phyloP scores from a whole-genome alignment of 53 echinoderm and acorn worm species.

The Zoroaster sp. region DNA sequence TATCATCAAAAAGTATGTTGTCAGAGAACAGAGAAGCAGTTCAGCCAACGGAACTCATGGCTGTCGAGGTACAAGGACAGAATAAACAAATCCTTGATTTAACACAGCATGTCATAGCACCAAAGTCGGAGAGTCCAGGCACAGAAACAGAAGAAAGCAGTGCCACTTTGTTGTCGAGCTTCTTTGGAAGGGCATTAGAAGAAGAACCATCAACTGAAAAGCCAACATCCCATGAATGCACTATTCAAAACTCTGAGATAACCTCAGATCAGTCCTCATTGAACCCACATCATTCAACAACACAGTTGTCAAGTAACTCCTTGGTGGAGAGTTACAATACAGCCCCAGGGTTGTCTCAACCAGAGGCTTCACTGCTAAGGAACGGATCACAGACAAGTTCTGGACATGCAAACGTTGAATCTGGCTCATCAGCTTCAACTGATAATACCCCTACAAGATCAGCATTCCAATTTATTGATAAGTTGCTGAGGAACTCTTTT shows the following conservation, averaged over 20 bases:
- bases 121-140: neutral
- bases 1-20: neutral
- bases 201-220: neutral
- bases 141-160: neutral
- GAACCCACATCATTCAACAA: neutral
- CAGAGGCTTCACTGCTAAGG: neutral
- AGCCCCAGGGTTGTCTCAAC: neutral
- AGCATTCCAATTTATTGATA: conserved; percentile 12
- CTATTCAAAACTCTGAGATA: neutral
- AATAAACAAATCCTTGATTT: neutral
- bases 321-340: neutral
- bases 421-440: neutral
- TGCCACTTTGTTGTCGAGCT: neutral
- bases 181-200: neutral
- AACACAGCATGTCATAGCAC: neutral
- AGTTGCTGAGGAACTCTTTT: neutral
- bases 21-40: neutral
- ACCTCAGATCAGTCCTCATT: neutral
- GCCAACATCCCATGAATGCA: neutral
- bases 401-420: neutral
- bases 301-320: neutral
- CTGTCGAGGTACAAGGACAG: neutral
- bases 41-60: neutral
- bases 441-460: conserved; percentile 31
- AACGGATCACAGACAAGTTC: neutral